Evolutionary conservation across 2,797 vertebrate species (phyloP).

Genomic region (Dallia pectoralis): DNA sequence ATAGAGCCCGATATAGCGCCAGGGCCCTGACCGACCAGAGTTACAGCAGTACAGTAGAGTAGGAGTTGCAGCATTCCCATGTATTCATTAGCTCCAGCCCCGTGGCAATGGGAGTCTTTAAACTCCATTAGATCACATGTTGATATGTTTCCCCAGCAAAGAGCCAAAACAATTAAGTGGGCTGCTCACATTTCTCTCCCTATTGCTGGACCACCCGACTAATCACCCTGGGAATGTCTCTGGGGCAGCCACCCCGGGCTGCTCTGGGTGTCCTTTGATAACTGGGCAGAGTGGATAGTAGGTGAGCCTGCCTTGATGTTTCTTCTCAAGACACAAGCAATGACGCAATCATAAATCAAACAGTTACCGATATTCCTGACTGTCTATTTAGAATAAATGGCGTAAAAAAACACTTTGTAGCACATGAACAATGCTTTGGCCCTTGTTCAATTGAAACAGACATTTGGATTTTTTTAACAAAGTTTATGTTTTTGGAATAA

Average conservation of each 20-base stretch:
- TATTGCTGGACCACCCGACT: slow-evolving; percentile 68
- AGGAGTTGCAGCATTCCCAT: slow-evolving; percentile 63
- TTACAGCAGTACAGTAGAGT: slow-evolving; percentile 18
- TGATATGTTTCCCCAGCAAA: slow-evolving; percentile 85
- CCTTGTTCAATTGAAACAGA: not conserved
- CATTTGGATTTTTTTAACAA: not conserved
- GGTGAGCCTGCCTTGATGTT: slow-evolving; percentile 12
- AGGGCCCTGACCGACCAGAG: not conserved
- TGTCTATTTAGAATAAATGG: not conserved
- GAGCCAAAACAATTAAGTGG: slow-evolving; percentile 89
- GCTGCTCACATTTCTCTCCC: slow-evolving; percentile 84
- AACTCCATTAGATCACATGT: slow-evolving; percentile 84
- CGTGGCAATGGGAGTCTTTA: slow-evolving; percentile 74
- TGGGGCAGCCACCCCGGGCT: slow-evolving; percentile 62
- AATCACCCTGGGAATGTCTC: slow-evolving; percentile 72
- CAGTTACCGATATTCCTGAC: not conserved
- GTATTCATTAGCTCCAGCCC: slow-evolving; percentile 70
- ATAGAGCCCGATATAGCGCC: slow-evolving; percentile 27
- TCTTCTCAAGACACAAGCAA: not conserved
- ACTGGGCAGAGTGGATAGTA: slow-evolving; percentile 56
- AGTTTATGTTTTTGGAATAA: not conserved
- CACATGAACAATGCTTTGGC: not conserved
- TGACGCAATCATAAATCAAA: not conserved
- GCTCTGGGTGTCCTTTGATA: slow-evolving; percentile 62
- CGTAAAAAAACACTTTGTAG: not conserved